A percentile compares a stretch with the other conserved stretches of the same genome.
Evolutionary conservation across 2,797 vertebrate species (phyloP).

Genomic region (Tenualosa thibaudeaui): DNA sequence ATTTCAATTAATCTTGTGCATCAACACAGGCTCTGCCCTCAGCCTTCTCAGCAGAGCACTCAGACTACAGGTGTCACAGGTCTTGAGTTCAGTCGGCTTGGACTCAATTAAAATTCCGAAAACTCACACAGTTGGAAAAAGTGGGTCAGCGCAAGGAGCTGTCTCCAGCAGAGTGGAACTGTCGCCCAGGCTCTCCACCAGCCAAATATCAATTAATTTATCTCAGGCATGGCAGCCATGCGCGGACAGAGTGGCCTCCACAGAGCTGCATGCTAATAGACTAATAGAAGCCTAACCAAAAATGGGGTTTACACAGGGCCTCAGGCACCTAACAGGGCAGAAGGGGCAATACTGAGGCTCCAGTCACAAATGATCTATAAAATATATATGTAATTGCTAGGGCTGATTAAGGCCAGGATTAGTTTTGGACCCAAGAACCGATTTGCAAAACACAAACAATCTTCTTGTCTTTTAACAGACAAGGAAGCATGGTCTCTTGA

Average conservation of each 20-base stretch:
- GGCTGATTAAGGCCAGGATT: too few species aligned
- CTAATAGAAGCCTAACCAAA: constrained; percentile 8
- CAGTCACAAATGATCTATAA: not conserved
- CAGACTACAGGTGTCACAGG: not conserved
- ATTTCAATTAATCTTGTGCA: not conserved
- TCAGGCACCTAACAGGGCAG: constrained; percentile 6
- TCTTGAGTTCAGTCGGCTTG: not conserved
- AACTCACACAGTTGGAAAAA: constrained; percentile 23
- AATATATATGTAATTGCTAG: too few species aligned
- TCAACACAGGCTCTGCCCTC: not conserved
- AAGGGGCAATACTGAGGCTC: not conserved
- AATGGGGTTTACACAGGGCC: not conserved
- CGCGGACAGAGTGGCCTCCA: not conserved
- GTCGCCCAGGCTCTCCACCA: constrained; percentile 21
- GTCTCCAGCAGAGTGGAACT: constrained; percentile 21
- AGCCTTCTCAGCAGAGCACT: not conserved
- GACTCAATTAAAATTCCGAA: constrained; percentile 27
- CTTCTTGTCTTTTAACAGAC: too few species aligned
- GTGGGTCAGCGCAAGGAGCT: constrained; percentile 31
- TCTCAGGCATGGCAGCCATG: not conserved
- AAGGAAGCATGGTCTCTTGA: too few species aligned
- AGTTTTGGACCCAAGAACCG: too few species aligned
- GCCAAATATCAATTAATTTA: constrained; percentile 38
- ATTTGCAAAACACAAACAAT: too few species aligned
- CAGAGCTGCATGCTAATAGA: constrained; percentile 30